Percentiles rank a stretch among this genome's conserved stretches.
These are phyloP conservation scores for Cancer borealis DNA, from an alignment of 2,888 invertebrate species.

Conservation along the genomic window DNA sequence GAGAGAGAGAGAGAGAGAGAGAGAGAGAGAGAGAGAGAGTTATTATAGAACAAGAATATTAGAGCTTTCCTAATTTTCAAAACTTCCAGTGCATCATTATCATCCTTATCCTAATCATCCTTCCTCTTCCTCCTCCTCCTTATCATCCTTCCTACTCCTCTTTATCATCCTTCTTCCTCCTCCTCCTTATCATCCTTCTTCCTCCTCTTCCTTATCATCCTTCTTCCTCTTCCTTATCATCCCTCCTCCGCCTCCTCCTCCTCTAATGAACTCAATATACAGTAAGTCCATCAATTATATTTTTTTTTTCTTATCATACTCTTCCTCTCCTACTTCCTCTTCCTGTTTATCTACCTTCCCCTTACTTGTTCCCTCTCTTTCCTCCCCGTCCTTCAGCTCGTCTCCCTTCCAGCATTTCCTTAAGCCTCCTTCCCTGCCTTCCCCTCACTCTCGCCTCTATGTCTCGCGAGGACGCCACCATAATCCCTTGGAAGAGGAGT, in stretches of 20 bases:
- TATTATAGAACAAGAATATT: not conserved
- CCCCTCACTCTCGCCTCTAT: too few species aligned
- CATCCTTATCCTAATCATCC: not conserved
- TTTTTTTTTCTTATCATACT: not conserved
- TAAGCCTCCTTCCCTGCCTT: too few species aligned
- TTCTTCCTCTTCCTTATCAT: too few species aligned
- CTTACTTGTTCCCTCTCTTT: too few species aligned
- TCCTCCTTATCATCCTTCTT: not conserved
- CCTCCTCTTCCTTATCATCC: too few species aligned
- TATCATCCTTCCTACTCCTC: not conserved
- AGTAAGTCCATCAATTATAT: not conserved
- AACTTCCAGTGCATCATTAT: not conserved
- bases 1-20: conserved; percentile 4
- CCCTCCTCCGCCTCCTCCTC: too few species aligned
- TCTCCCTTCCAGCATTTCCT: too few species aligned
- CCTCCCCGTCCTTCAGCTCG: too few species aligned
- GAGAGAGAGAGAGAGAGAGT: conserved; percentile 5
- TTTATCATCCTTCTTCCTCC: not conserved
- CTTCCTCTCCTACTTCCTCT: not conserved
- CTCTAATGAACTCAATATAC: not conserved
- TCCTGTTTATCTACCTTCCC: not conserved
- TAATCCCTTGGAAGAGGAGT: too few species aligned
- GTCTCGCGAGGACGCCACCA: too few species aligned
- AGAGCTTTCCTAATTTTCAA: not conserved
- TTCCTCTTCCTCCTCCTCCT: not conserved